Conservation (phyloP, 2,888 invertebrate genomes). For the Notodonta ziczac region DNA sequence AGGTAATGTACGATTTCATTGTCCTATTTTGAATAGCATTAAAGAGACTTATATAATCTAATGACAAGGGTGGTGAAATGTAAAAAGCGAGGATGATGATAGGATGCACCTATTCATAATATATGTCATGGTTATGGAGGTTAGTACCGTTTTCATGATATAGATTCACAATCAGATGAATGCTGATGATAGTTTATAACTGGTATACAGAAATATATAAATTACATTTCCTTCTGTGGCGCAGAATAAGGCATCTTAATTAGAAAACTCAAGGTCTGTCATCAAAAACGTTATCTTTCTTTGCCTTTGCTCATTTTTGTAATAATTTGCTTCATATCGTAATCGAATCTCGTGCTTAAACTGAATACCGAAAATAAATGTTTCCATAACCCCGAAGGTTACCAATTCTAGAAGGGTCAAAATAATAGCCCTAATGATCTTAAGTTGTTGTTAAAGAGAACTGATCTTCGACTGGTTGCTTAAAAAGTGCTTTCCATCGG, state of each 20-base stretch:
- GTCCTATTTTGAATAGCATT: not conserved
- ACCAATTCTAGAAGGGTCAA: not conserved
- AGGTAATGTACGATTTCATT: not conserved
- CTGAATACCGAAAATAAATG: slow-evolving; percentile 8
- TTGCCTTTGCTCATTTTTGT: slow-evolving; percentile 18
- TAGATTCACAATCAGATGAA: too few species aligned
- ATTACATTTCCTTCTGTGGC: too few species aligned
- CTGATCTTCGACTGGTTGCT: too few species aligned
- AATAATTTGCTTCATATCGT: slow-evolving; percentile 19
- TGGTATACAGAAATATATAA: too few species aligned
- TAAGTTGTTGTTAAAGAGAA: too few species aligned
- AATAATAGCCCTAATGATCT: too few species aligned
- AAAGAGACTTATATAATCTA: not conserved
- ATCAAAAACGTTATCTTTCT: slow-evolving; percentile 16
- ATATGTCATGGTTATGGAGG: too few species aligned
- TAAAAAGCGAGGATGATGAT: not conserved
- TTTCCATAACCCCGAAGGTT: not conserved
- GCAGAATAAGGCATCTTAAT: too few species aligned
- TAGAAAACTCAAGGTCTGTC: not conserved
- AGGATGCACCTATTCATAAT: too few species aligned
- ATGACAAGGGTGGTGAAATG: not conserved
- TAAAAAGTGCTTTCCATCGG: too few species aligned
- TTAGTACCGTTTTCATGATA: too few species aligned
- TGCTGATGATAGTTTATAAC: too few species aligned
- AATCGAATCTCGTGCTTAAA: slow-evolving; percentile 21